A percentile compares a stretch with the other conserved stretches of the same genome.
Conservation (phyloP, 2,888 invertebrate genomes). For the Plebejus argus region DNA sequence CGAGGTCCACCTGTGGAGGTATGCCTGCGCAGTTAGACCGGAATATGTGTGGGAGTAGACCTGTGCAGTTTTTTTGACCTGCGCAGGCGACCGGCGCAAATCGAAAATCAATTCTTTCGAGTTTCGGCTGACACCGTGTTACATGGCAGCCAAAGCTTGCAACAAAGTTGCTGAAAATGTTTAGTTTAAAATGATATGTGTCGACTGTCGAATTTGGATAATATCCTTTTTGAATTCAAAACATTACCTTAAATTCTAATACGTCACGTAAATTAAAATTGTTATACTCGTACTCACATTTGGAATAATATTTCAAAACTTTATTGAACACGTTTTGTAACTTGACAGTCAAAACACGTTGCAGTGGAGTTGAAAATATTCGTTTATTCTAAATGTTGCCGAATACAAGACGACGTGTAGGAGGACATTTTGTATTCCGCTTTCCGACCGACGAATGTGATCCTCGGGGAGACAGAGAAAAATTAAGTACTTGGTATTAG, state of each 20-base stretch:
- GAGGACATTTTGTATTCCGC: neutral
- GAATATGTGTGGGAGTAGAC: too few species aligned
- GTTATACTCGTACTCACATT: neutral
- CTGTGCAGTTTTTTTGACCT: too few species aligned
- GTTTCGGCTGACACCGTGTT: too few species aligned
- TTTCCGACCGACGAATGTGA: neutral
- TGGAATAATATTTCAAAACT: neutral
- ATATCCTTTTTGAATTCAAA: neutral
- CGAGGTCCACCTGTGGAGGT: too few species aligned
- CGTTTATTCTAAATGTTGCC: neutral
- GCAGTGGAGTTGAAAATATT: conserved; percentile 16
- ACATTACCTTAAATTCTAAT: neutral
- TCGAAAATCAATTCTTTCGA: too few species aligned
- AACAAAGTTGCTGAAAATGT: too few species aligned
- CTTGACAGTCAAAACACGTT: conserved; percentile 11
- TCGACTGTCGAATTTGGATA: neutral
- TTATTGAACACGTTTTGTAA: conserved; percentile 6
- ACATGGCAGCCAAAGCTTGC: too few species aligned
- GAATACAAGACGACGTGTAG: neutral
- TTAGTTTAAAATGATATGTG: neutral
- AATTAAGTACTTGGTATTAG: neutral
- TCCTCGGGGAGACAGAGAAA: neutral
- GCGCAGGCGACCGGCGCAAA: too few species aligned
- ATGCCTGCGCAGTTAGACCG: too few species aligned
- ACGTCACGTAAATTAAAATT: neutral